Conservation (phyloP, 2,888 invertebrate species). For the Platypus cylindrus region DNA sequence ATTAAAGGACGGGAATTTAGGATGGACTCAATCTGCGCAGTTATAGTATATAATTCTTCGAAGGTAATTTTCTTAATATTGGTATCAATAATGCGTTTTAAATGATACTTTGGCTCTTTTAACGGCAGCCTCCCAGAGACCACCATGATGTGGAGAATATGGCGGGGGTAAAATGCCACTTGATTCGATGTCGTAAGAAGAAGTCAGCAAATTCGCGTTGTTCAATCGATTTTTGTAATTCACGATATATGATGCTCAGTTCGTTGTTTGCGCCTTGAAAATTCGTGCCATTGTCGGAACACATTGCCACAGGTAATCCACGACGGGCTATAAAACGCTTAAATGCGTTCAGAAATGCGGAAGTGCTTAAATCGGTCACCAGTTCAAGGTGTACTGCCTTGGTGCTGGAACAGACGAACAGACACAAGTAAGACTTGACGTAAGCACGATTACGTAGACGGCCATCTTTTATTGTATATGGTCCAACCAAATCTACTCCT, state of each 20-base stretch:
- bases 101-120: no score
- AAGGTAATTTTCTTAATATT: no score
- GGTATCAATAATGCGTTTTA: conserved; percentile 6
- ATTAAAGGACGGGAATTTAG: conserved; percentile 22
- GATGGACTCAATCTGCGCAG: conserved; percentile 19
- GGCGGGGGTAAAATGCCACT: conserved; percentile 9
- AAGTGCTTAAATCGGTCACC: not conserved
- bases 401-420: conserved; percentile 3
- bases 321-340: conserved; percentile 1
- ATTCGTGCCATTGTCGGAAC: conserved; percentile 3
- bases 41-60: conserved; percentile 20
- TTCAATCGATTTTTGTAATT: not conserved
- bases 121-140: conserved; percentile 7
- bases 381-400: conserved; percentile 2
- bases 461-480: conserved; percentile 3
- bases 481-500: conserved; percentile 4
- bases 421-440: conserved; percentile 3
- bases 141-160: conserved; percentile 8
- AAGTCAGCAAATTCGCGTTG: conserved; percentile 1
- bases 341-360: conserved; percentile 2
- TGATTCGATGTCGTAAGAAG: conserved; percentile 4
- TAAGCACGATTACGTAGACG: not conserved
- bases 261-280: conserved; percentile 3
- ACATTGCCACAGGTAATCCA: conserved; percentile 1
- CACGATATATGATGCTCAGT: not conserved